These are phyloP conservation scores for Agrochola lota DNA, from an alignment of 2,888 invertebrate genomes.

Conservation along the genomic window DNA sequence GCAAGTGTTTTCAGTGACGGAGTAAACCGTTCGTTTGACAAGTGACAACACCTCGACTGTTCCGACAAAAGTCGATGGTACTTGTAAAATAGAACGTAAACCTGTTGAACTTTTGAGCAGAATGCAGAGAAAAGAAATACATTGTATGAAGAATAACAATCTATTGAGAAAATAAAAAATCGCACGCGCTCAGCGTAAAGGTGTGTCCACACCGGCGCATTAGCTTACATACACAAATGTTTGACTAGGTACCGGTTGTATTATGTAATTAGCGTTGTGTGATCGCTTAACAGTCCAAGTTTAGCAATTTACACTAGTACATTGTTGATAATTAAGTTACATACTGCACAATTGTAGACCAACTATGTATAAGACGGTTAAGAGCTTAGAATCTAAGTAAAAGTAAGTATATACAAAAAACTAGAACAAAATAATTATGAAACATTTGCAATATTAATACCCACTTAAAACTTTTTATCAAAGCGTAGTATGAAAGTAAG, in stretches of 20 bases:
- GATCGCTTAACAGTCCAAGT: conserved; percentile 6
- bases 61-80: conserved; percentile 21
- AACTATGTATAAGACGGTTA: not conserved
- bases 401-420: not conserved
- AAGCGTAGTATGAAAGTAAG: not conserved
- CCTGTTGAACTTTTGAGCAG: conserved; percentile 25
- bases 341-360: too few relatives aligned
- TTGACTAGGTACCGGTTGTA: not conserved
- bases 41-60: conserved; percentile 20
- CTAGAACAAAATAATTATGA: not conserved
- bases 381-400: not conserved
- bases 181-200: not conserved
- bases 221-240: conserved; percentile 14
- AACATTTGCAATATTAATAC: not conserved
- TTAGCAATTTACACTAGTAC: conserved; percentile 2
- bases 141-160: not conserved
- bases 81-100: conserved; percentile 43
- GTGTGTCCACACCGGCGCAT: not conserved
- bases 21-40: conserved; percentile 32
- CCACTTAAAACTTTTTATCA: not conserved
- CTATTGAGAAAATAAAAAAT: not conserved
- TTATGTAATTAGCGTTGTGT: conserved; percentile 9
- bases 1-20: conserved; percentile 29
- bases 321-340: not conserved
- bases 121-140: conserved; percentile 20